A percentile compares a stretch with the other conserved stretches of the same genome.
phyloP scores from a whole-genome alignment of 2,113 vertebrate species.

The Elanoides forficatus region DNA sequence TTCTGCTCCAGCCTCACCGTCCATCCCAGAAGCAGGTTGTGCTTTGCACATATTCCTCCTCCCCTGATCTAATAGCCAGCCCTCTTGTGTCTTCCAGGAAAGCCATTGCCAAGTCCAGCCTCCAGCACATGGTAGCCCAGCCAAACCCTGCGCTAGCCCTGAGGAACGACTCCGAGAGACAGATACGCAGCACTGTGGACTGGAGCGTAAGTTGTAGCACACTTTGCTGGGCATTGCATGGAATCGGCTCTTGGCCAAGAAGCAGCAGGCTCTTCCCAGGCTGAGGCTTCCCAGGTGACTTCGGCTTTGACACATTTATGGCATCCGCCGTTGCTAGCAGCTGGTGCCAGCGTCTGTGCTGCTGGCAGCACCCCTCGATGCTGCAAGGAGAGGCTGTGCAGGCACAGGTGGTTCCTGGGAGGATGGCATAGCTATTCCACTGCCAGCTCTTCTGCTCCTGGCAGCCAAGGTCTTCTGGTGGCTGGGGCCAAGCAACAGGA shows the following conservation, averaged over 20 bases:
- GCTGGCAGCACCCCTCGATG: background rate
- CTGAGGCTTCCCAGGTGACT: constrained; percentile 13
- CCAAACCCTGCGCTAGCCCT: constrained; percentile 71
- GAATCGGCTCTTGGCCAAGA: background rate
- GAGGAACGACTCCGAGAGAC: constrained; percentile 77
- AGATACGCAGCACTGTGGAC: constrained; percentile 85
- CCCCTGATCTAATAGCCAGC: background rate
- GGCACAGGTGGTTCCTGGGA: background rate
- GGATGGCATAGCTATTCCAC: background rate
- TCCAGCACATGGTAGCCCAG: constrained; percentile 83
- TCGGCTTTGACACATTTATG: background rate
- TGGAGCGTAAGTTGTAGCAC: constrained; percentile 85
- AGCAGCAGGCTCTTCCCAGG: background rate
- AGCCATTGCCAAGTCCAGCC: constrained; percentile 91
- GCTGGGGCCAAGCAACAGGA: background rate
- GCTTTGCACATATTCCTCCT: background rate
- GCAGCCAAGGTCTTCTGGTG: background rate
- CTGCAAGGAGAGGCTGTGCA: background rate
- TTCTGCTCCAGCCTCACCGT: background rate
- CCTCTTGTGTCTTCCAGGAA: constrained; percentile 80
- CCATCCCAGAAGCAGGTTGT: background rate
- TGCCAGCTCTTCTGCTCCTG: background rate
- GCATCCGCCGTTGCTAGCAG: background rate
- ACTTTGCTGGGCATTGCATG: background rate
- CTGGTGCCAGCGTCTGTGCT: constrained; percentile 31